These are phyloP conservation scores for Thamnophis sirtalis DNA, from an alignment of 2,113 vertebrate species.

Conservation along the genomic window DNA sequence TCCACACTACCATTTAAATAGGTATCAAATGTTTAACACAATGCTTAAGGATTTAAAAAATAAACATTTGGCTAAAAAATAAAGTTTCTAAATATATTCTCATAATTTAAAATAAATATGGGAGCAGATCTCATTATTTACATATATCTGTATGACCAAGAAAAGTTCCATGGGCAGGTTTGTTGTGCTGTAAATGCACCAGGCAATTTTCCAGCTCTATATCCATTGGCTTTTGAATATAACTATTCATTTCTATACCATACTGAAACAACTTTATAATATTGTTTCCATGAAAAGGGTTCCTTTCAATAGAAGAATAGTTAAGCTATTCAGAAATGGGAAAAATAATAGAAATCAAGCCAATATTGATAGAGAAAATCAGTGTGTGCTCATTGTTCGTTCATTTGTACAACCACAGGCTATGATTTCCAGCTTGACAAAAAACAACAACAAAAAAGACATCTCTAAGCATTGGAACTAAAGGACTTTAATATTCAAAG, in stretches of 20 bases:
- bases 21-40: constrained; percentile 31
- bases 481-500: background rate
- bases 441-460: constrained; percentile 11
- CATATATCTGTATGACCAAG: background rate
- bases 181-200: constrained; percentile 3
- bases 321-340: constrained; percentile 24
- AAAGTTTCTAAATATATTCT: constrained; percentile 27
- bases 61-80: constrained; percentile 39
- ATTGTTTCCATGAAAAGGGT: constrained; percentile 20
- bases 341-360: constrained; percentile 15
- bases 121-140: constrained; percentile 25
- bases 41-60: constrained; percentile 11
- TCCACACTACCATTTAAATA: constrained; percentile 18
- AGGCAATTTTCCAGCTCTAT: constrained; percentile 1
- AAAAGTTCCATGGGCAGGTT: constrained; percentile 1
- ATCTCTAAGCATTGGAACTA: background rate
- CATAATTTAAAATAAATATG: constrained; percentile 23
- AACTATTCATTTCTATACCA: constrained; percentile 16
- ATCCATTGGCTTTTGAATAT: constrained; percentile 1
- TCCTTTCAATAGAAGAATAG: background rate
- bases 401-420: constrained; percentile 40
- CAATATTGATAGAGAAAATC: constrained; percentile 27
- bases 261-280: background rate
- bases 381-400: constrained; percentile 55
- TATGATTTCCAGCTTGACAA: constrained; percentile 41